phyloP scores from a whole-genome alignment of 1,140 invertebrate species.

The Gyrodactylus salaris region DNA sequence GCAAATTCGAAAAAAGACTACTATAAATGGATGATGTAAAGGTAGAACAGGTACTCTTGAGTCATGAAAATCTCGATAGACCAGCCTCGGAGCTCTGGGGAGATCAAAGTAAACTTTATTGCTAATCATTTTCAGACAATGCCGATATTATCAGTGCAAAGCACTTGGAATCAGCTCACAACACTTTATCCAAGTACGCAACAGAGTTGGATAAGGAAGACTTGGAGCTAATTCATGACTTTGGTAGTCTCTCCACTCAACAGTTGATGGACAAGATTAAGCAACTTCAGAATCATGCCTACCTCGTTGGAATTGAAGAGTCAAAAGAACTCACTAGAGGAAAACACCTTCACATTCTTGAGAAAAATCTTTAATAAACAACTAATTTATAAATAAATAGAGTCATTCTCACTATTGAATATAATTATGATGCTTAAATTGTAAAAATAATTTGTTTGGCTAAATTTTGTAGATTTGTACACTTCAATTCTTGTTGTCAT shows the following conservation, averaged over 20 bases:
- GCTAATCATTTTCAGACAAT: too few relatives aligned
- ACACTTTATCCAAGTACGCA: neutral
- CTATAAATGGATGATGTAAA: neutral
- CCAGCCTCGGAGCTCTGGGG: neutral
- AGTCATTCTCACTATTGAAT: too few relatives aligned
- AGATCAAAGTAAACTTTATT: too few relatives aligned
- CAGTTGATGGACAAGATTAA: constrained; percentile 6
- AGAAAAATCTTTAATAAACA: neutral
- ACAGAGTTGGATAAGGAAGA: constrained; percentile 5
- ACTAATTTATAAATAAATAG: neutral
- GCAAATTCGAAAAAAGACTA: too few relatives aligned
- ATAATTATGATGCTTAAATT: too few relatives aligned
- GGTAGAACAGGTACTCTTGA: neutral
- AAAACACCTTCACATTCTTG: neutral
- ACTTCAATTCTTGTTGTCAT: too few relatives aligned
- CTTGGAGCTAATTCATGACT: constrained; percentile 5
- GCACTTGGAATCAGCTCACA: neutral
- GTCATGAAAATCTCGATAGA: neutral
- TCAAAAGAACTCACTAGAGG: constrained; percentile 1
- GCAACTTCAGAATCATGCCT: neutral
- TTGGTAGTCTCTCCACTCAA: neutral
- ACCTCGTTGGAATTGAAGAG: constrained; percentile 2
- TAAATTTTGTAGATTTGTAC: too few relatives aligned
- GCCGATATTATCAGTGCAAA: neutral
- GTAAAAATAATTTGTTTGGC: too few relatives aligned